These are phyloP conservation scores for Calliopum simillimum DNA, from an alignment of 2,888 invertebrate genomes.

Conservation along the genomic window DNA sequence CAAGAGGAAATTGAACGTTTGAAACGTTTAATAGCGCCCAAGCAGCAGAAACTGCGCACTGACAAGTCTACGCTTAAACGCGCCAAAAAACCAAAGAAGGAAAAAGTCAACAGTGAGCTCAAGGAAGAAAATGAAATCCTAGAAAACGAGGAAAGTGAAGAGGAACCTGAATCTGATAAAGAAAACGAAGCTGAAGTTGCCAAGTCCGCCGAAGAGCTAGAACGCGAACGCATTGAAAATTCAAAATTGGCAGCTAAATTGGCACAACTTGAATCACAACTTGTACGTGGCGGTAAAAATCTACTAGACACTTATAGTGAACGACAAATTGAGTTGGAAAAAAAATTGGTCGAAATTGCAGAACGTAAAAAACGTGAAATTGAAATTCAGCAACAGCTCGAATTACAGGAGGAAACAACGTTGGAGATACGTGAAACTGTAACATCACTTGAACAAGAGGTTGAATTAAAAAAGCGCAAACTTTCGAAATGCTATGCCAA, in stretches of 20 bases:
- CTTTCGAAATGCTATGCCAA: conserved; percentile 91
- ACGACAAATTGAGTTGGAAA: conserved; percentile 90
- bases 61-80: conserved; percentile 53
- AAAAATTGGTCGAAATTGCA: conserved; percentile 86
- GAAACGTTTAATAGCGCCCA: conserved; percentile 66
- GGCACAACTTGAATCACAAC: conserved; percentile 89
- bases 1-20: conserved; percentile 92
- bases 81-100: conserved; percentile 59
- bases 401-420: conserved; percentile 93
- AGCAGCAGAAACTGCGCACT: conserved; percentile 65
- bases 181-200: conserved; percentile 60
- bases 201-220: conserved; percentile 68
- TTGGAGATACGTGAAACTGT: conserved; percentile 92
- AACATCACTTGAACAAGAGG: conserved; percentile 93
- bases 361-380: conserved; percentile 78
- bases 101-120: conserved; percentile 53
- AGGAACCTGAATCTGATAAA: conserved; percentile 65
- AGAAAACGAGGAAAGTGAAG: conserved; percentile 60
- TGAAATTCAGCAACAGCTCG: conserved; percentile 94
- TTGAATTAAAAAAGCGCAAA: conserved; percentile 93
- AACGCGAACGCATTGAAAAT: conserved; percentile 78
- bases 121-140: conserved; percentile 38
- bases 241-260: conserved; percentile 84
- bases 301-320: conserved; percentile 96
- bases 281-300: conserved; percentile 94